Evolutionary conservation across 2,888 invertebrate species (phyloP), one percentile per base, ranked within the genome.

Genomic region (Protula sp.): DNA sequence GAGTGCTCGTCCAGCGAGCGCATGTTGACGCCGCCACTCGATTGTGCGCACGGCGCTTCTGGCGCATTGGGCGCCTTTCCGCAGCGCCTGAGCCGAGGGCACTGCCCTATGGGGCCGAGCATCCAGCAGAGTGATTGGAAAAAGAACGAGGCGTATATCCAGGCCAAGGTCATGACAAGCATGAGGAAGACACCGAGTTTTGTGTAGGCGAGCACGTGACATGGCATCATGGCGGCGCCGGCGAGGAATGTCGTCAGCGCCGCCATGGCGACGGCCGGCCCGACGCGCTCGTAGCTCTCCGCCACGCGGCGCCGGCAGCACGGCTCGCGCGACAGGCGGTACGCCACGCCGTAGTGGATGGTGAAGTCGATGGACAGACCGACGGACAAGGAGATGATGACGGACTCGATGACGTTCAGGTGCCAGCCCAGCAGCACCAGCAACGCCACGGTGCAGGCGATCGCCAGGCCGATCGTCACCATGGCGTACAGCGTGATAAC

Each of bases 311-410:
- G 45, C 30, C 24, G 3, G 22, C 52, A 22, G 3, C 45, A 24
- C 2, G 30, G 3, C 19, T 66, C 60, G 2, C 31, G 27, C 14
- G 66, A 59, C 55, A 71, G 48, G 63, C 65, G 30, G 69, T 90
- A 94, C 75, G 89, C 89, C 62, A 94, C 87, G 58, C 89, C 88
- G 76, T 92, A 92, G 80, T 94, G 93, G 57, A 94, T 84, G 81
- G 91, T 91, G 77, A 92, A 94, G 83, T 94, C 94, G 29, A 92
- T 90, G 28, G 92, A 89, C 70, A 94, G 84, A 27, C 94, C 94
- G 70, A 94, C 92, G 3, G 93, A 91, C 5, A 92, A 89, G 19
- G 92, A 90, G 63, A 94, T 88, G 22, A 92, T 90, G 63, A 93
- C 87, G 73, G 94, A 92, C 82, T 95, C 94, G 66, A 95, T 83